phyloP scores from a whole-genome alignment of 2,113 vertebrate species.

The Acanthisitta chloris region DNA sequence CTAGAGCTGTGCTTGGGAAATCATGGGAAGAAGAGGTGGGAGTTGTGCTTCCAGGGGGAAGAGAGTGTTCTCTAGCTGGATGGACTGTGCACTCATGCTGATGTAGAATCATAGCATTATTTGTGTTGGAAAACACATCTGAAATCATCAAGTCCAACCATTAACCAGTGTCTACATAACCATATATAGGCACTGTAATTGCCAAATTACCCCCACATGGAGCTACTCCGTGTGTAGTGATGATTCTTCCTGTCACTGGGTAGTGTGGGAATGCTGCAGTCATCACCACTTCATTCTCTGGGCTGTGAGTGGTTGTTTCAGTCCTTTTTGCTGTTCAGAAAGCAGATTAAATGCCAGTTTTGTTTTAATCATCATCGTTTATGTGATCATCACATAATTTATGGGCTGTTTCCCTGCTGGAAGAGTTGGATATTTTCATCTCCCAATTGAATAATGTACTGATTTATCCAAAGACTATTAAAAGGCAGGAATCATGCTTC shows the following conservation, averaged over 20 bases:
- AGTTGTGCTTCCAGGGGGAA: background rate
- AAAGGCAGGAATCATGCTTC: background rate
- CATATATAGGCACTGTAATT: rapidly evolving
- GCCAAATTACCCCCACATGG: background rate
- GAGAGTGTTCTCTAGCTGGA: rapidly evolving
- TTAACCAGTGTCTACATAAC: background rate
- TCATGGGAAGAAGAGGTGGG: background rate
- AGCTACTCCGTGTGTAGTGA: background rate
- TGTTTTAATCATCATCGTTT: background rate
- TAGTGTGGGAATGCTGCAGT: background rate
- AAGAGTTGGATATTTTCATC: background rate
- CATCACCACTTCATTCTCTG: rapidly evolving
- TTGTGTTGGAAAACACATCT: background rate
- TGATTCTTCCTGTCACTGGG: background rate
- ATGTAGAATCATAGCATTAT: too few species aligned
- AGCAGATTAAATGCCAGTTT: background rate
- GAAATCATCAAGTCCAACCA: background rate
- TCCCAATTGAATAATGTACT: background rate
- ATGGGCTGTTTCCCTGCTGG: background rate
- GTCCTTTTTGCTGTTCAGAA: background rate
- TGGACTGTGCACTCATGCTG: background rate
- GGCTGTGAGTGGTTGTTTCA: background rate
- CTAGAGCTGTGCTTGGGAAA: background rate
- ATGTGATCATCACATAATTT: background rate
- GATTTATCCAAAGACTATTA: background rate